phyloP scores from a whole-genome alignment of 2,113 vertebrate species.

The Campylorhamphus procurvoides region DNA sequence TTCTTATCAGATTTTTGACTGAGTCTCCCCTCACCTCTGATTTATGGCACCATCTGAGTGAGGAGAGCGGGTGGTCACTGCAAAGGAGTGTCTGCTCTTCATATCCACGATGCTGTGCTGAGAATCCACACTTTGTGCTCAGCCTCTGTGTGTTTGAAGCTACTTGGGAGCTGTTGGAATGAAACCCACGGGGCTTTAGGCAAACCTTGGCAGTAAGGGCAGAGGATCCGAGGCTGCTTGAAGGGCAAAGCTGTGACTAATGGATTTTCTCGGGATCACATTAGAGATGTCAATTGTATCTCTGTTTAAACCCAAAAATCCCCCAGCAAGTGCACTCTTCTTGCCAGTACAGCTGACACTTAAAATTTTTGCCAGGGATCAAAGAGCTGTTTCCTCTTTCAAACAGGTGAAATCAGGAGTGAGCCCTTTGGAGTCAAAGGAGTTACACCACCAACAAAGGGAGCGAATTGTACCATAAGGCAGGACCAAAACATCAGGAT shows the following conservation, averaged over 20 bases:
- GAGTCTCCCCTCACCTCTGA: neutral
- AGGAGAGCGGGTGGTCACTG: neutral
- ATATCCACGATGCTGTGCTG: neutral
- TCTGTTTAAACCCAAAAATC: neutral
- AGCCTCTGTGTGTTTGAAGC: neutral
- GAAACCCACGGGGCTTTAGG: neutral
- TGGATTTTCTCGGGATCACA: slow-evolving; percentile 10
- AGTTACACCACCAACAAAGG: neutral
- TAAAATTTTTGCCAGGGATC: neutral
- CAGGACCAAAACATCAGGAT: neutral
- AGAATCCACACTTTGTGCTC: neutral
- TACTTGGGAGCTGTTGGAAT: neutral
- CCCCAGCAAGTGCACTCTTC: neutral
- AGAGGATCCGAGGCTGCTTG: neutral
- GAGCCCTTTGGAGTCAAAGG: neutral
- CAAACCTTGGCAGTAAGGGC: neutral
- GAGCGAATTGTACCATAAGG: neutral
- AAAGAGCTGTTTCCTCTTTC: neutral
- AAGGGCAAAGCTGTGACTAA: neutral
- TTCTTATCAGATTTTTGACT: neutral
- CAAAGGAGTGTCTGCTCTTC: neutral
- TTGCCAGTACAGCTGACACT: neutral
- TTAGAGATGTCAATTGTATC: neutral
- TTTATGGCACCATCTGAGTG: neutral
- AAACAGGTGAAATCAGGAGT: neutral